These are phyloP conservation scores for Corynorhinus townsendii DNA, from an alignment of 2,113 vertebrate genomes.

Conservation along the genomic window DNA sequence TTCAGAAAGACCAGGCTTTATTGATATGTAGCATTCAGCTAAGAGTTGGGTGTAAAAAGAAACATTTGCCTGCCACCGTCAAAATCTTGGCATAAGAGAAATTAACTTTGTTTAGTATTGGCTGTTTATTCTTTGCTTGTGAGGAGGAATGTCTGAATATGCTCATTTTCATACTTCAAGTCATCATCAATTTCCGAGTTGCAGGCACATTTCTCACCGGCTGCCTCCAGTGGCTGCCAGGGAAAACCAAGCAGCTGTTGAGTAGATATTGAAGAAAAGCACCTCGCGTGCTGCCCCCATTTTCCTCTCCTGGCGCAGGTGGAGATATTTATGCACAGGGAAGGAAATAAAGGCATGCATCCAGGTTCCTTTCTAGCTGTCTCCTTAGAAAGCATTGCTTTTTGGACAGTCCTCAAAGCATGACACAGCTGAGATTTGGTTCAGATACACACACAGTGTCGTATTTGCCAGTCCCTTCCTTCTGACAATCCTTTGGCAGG, in stretches of 20 bases:
- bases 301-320: not conserved
- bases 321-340: not conserved
- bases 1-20: slow-evolving; percentile 4
- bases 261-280: not conserved
- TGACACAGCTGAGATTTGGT: not conserved
- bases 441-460: not conserved
- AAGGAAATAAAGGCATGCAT: not conserved
- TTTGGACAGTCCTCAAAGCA: slow-evolving; percentile 41
- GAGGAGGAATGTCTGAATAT: not conserved
- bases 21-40: not conserved
- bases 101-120: not conserved
- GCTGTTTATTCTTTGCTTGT: not conserved
- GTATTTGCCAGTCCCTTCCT: not conserved
- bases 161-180: not conserved
- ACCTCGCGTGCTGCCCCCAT: not conserved
- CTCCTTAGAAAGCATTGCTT: slow-evolving; percentile 38
- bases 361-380: slow-evolving; percentile 31
- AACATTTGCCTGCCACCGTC: not conserved
- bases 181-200: not conserved
- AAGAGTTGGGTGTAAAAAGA: not conserved
- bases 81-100: slow-evolving; percentile 5
- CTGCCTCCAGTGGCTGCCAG: not conserved
- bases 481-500: slow-evolving; percentile 32
- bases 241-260: not conserved
- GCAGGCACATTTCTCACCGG: not conserved